Evolutionary conservation across 2,888 invertebrate species (phyloP).

Genomic region (Drosophila meridionalis): DNA sequence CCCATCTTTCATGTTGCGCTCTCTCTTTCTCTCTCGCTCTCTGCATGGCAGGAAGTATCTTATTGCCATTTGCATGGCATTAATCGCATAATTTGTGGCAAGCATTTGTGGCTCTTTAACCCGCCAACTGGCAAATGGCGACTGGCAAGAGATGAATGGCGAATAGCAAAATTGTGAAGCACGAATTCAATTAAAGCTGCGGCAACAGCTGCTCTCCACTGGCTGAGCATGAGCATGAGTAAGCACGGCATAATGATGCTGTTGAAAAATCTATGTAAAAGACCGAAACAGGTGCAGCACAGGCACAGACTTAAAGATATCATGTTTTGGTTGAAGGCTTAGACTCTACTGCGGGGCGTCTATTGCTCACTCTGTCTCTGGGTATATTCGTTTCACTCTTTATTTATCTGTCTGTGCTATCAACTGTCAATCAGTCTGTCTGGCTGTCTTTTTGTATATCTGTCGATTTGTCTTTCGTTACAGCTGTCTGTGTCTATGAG

Average conservation of each 20-base stretch:
- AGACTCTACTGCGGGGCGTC: not conserved
- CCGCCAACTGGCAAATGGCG: slow-evolving; percentile 45
- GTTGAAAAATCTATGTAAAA: not conserved
- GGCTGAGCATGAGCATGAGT: not conserved
- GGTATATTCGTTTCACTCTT: not conserved
- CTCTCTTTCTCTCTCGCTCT: not conserved
- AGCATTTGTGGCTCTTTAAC: slow-evolving; percentile 43
- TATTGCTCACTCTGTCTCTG: not conserved
- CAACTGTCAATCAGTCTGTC: not conserved
- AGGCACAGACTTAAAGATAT: not conserved
- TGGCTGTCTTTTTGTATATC: not conserved
- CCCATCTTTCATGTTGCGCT: not conserved
- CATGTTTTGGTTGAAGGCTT: not conserved
- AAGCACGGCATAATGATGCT: not conserved
- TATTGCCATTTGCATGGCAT: slow-evolving; percentile 53
- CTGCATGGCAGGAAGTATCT: slow-evolving; percentile 44
- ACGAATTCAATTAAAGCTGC: slow-evolving; percentile 66
- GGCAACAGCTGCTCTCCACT: slow-evolving; percentile 16
- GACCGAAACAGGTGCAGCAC: not conserved
- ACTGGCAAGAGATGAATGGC: slow-evolving; percentile 21
- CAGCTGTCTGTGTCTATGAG: not conserved
- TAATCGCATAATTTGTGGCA: slow-evolving; percentile 56
- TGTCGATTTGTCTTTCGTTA: not conserved
- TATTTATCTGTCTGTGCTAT: not conserved
- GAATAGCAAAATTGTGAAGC: slow-evolving; percentile 24